A percentile compares a stretch with the other conserved stretches of the same genome.
Evolutionary conservation across 1,140 invertebrate species (phyloP).

Genomic region (Eupeodes corollae): DNA sequence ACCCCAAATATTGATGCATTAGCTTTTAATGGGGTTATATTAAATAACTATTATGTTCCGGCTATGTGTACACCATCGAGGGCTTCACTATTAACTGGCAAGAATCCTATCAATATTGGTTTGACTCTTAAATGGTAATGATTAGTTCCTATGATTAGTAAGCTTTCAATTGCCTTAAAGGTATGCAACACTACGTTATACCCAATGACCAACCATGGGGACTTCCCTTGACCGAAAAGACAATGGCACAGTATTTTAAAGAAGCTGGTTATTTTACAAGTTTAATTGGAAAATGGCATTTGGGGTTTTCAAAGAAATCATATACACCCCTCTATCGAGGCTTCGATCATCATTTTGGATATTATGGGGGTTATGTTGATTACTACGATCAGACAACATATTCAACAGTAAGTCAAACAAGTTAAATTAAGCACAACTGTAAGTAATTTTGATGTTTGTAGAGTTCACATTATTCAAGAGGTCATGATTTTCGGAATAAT

Average conservation of each 20-base stretch:
- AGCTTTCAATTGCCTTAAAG: constrained; percentile 35
- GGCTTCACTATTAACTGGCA: constrained; percentile 68
- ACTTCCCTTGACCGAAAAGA: constrained; percentile 57
- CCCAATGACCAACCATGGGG: constrained; percentile 60
- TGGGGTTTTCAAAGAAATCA: constrained; percentile 55
- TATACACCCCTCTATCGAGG: constrained; percentile 68
- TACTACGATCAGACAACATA: constrained; percentile 62
- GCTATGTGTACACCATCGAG: constrained; percentile 68
- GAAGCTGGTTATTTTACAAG: constrained; percentile 67
- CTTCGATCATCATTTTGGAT: constrained; percentile 73
- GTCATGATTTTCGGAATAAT: constrained; percentile 56
- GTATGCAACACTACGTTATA: constrained; percentile 69
- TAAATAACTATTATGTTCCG: constrained; percentile 63
- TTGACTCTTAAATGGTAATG: constrained; percentile 7
- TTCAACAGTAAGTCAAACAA: constrained; percentile 40
- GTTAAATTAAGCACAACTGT: neutral
- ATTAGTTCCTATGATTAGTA: neutral
- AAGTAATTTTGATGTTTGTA: neutral
- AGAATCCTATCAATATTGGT: constrained; percentile 71
- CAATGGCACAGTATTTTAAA: constrained; percentile 65
- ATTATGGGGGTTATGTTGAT: constrained; percentile 69
- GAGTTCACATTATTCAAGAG: constrained; percentile 12
- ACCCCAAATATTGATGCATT: constrained; percentile 77
- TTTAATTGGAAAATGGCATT: constrained; percentile 83
- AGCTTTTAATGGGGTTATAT: constrained; percentile 63